Evolutionary conservation across 2,888 invertebrate genomes (phyloP), one percentile per base, ranked within the genome.

Genomic region (Tricholauxania praeusta): DNA sequence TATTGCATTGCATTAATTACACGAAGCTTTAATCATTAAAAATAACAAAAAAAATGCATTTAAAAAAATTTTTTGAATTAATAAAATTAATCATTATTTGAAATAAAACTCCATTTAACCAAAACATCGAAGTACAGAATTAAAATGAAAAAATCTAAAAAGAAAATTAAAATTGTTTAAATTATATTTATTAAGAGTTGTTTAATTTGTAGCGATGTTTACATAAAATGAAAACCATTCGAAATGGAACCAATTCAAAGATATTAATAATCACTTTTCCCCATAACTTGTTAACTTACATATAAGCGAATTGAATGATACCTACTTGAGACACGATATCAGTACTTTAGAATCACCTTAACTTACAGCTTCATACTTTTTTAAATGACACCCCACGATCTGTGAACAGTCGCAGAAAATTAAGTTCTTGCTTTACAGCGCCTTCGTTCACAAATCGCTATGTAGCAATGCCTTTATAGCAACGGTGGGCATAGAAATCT

Each of bases 241-340:
- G n/a, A 72, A 65, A 69, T 63, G 19, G 72, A 75, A 76, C 73
- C 49, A 49, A 49, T 51, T 59, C 28, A 32, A 48, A 48, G 68
- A 68, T 68, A 68, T 68, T 68, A 68, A 55, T 53, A 10, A 52
- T 66, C 39, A 15, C 19, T 52, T 59, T 68, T 57, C n/a, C 10
- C 39, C 39, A 39, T 39, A 39, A 39, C 39, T 39, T 10, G 39
- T 28, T 28, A 28, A 28, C 28, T 28, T 28, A 28, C 28, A 28
- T 28, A 28, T 39, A 39, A 39, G 39, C 7, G 7, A 10, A 39
- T 39, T 39, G 39, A 39, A 39, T 39, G 39, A 39, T 6, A 39
- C 39, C 39, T 39, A 39, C 7, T 39, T 39, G 39, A 39, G 39
- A 39, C 39, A 39, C 39, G 10, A 10, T 39, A 39, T 39, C 39